Evolutionary conservation across 2,113 vertebrate genomes (phyloP).

Genomic region (Elaphurus davidianus): DNA sequence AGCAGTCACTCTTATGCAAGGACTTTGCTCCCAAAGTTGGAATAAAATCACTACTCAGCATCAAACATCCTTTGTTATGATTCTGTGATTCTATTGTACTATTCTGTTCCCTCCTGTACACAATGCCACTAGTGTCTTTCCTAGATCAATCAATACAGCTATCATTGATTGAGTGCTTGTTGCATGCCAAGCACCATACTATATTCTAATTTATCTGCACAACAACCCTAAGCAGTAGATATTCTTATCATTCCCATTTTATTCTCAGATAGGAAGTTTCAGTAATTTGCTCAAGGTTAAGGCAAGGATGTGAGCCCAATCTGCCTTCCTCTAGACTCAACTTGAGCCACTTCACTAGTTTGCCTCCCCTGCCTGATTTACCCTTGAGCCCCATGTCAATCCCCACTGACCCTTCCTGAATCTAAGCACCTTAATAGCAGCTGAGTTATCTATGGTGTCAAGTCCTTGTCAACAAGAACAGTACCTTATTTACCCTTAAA

Average conservation of each 20-base stretch:
- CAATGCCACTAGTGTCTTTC: too few species aligned
- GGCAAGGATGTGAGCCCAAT: not conserved
- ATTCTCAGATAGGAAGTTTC: not conserved
- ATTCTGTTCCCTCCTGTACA: not conserved
- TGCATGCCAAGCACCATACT: not conserved
- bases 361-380: not conserved
- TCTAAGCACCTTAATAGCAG: not conserved
- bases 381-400: not conserved
- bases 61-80: not conserved
- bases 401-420: not conserved
- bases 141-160: not conserved
- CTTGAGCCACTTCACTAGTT: not conserved
- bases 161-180: not conserved
- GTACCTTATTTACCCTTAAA: not conserved
- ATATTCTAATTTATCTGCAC: not conserved
- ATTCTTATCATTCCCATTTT: not conserved
- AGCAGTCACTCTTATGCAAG: not conserved
- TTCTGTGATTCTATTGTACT: not conserved
- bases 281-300: not conserved
- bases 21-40: not conserved
- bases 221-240: not conserved
- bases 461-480: not conserved
- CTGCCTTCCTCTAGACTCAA: not conserved
- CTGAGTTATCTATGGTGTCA: not conserved
- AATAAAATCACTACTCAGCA: not conserved